Conservation (phyloP, 2,888 invertebrate genomes). For the Cantharis rustica region DNA sequence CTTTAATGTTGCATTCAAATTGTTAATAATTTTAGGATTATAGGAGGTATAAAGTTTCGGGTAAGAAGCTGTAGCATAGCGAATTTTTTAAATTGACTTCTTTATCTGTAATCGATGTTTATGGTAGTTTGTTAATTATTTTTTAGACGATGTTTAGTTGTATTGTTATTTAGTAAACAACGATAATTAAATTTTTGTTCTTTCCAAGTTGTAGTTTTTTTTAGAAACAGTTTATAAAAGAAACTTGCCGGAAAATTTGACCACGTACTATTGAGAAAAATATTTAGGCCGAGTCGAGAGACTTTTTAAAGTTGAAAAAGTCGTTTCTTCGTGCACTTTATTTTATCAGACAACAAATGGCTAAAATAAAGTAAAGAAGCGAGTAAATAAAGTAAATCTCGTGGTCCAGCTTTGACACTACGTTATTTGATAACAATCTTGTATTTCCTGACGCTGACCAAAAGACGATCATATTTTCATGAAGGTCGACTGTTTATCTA, state of each 20-base stretch:
- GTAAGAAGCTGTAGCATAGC: background rate
- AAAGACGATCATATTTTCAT: constrained; percentile 53
- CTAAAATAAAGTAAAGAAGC: constrained; percentile 43
- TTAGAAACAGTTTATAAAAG: background rate
- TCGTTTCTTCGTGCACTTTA: background rate
- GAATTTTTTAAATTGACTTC: background rate
- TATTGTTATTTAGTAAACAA: background rate
- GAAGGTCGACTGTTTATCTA: constrained; percentile 51
- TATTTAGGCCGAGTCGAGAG: background rate
- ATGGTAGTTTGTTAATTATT: background rate
- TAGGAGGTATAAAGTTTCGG: background rate
- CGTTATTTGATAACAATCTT: constrained; percentile 54
- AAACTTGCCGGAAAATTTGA: background rate
- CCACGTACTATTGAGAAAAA: background rate
- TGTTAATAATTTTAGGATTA: constrained; percentile 2
- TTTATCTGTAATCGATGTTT: constrained; percentile 2
- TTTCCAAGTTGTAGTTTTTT: background rate
- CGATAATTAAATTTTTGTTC: background rate
- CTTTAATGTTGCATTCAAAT: background rate
- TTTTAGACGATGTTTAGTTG: background rate
- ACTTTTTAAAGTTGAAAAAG: background rate
- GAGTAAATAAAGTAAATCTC: constrained; percentile 49
- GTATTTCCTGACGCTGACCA: constrained; percentile 56
- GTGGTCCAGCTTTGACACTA: constrained; percentile 50
- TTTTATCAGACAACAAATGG: constrained; percentile 28